These are phyloP conservation scores for Smithornis capensis DNA, from an alignment of 2,113 vertebrate species.

Conservation along the genomic window DNA sequence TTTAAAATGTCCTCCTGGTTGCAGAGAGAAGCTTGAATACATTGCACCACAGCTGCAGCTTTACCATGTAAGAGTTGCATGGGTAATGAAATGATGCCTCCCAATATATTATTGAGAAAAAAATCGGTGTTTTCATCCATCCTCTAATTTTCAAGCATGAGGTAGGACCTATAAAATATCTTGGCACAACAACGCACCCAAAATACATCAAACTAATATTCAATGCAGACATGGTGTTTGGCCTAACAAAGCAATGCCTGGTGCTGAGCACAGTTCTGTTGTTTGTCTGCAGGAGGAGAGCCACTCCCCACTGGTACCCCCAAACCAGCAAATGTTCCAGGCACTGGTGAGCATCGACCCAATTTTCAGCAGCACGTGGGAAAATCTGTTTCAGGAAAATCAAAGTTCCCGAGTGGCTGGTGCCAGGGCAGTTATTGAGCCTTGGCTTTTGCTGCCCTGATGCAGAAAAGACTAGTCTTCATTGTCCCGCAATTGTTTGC, in stretches of 20 bases:
- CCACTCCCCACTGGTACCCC: not conserved
- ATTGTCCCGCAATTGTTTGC: not conserved
- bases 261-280: not conserved
- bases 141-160: not conserved
- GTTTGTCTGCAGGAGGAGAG: not conserved
- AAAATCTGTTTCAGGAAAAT: not conserved
- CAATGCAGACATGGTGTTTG: not conserved
- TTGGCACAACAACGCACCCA: not conserved
- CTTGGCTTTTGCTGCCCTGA: not conserved
- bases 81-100: not conserved
- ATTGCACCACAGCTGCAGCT: not conserved
- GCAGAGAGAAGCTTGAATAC: not conserved
- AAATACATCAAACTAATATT: not conserved
- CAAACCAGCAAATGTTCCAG: not conserved
- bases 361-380: not conserved
- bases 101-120: not conserved
- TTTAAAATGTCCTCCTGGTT: not conserved
- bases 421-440: not conserved
- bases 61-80: not conserved
- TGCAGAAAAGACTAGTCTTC: not conserved
- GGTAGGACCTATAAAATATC: not conserved
- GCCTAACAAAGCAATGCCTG: not conserved
- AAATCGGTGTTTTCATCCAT: not conserved
- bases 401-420: fast-evolving
- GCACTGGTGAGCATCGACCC: fast-evolving